Conservation (phyloP, 2,888 invertebrate genomes). For the Tipula lateralis region DNA sequence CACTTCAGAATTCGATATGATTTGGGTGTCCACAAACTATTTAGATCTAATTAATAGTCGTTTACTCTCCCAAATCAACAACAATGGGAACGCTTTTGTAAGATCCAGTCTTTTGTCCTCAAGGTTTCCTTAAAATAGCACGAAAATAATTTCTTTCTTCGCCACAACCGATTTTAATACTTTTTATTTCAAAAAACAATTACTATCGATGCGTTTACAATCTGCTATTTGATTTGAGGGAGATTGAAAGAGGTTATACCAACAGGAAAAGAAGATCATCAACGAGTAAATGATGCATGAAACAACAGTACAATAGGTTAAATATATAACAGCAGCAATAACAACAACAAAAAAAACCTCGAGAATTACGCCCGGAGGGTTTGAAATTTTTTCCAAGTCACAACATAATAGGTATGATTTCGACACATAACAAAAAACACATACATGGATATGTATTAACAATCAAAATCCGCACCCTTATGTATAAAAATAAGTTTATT, state of each 20-base stretch:
- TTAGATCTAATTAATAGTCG: neutral
- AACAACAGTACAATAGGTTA: conserved; percentile 24
- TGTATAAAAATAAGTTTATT: neutral
- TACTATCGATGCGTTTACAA: conserved; percentile 19
- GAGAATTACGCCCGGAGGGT: conserved; percentile 24
- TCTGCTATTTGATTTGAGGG: conserved; percentile 19
- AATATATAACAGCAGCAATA: neutral
- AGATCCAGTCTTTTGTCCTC: neutral
- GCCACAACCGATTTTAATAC: neutral
- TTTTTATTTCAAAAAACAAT: neutral
- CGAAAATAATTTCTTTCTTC: neutral
- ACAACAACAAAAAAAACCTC: neutral
- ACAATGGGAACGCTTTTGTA: neutral
- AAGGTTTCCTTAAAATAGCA: neutral
- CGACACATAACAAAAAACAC: neutral
- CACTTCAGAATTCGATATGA: neutral
- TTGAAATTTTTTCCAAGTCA: neutral
- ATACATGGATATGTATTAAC: neutral
- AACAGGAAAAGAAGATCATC: conserved; percentile 15
- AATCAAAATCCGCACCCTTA: conserved; percentile 19
- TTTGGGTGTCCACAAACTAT: neutral
- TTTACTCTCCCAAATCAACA: neutral
- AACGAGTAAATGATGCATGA: conserved; percentile 19
- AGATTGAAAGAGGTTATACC: conserved; percentile 15
- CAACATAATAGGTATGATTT: conserved; percentile 24